Percentiles rank a stretch among this genome's conserved stretches.
phyloP scores from a whole-genome alignment of 2,888 invertebrate species.

The Xestia rhomboidea region DNA sequence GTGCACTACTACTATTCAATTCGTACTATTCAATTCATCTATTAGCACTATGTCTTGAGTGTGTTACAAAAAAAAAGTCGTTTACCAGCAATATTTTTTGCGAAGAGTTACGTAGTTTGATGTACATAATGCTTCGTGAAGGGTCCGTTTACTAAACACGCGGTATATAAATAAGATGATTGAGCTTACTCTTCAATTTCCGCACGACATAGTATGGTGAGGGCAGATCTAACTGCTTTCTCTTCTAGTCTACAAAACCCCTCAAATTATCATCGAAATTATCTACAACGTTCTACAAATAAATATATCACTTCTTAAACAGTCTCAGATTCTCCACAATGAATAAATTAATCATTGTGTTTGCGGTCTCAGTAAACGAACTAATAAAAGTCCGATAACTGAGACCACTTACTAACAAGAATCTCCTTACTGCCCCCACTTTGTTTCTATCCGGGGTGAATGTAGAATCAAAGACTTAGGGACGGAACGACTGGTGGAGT shows the following conservation, averaged over 20 bases:
- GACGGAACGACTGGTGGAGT: neutral
- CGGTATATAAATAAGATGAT: too few relatives aligned
- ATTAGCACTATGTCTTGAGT: too few relatives aligned
- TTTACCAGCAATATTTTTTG: too few relatives aligned
- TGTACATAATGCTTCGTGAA: too few relatives aligned
- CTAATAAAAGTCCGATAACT: constrained; percentile 47
- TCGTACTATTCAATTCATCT: too few relatives aligned
- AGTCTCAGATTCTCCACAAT: neutral
- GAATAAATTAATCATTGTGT: constrained; percentile 25
- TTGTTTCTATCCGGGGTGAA: constrained; percentile 28
- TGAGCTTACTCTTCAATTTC: too few relatives aligned
- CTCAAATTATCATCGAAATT: neutral
- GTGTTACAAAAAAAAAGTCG: too few relatives aligned
- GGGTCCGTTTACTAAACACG: too few relatives aligned
- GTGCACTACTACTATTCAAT: too few relatives aligned
- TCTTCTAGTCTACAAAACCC: neutral
- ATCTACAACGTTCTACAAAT: neutral
- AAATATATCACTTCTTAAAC: neutral
- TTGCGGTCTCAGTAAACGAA: constrained; percentile 30
- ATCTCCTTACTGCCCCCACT: constrained; percentile 38
- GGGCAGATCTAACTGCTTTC: neutral
- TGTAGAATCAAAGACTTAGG: constrained; percentile 37
- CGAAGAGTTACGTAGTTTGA: too few relatives aligned
- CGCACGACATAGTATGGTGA: too few relatives aligned
- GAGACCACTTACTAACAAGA: constrained; percentile 29